These are phyloP conservation scores for Prunella himalayana DNA, from an alignment of 2,113 vertebrate species.

Conservation along the genomic window DNA sequence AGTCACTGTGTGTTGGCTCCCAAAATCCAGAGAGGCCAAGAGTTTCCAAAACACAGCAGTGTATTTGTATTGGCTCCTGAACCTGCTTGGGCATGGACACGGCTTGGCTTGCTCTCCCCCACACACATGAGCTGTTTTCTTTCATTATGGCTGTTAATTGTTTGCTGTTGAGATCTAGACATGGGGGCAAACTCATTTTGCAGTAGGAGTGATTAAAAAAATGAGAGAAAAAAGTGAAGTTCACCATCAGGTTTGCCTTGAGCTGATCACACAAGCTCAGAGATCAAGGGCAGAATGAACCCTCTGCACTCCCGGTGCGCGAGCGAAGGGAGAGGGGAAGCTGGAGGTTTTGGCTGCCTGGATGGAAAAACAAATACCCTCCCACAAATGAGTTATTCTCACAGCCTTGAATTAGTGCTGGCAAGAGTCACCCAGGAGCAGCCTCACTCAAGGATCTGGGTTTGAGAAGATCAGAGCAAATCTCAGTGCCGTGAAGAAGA, in stretches of 20 bases:
- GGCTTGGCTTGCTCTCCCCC: neutral
- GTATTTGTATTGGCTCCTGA: conserved; percentile 52
- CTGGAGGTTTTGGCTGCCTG: conserved; percentile 62
- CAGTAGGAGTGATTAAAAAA: neutral
- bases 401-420: conserved; percentile 53
- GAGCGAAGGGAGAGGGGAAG: conserved; percentile 18
- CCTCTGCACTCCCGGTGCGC: neutral
- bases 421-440: conserved; percentile 19
- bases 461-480: neutral
- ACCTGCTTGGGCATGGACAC: neutral
- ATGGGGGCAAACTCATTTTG: neutral
- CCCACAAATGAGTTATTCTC: conserved; percentile 60
- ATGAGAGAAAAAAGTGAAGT: neutral
- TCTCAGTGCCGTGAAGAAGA: neutral
- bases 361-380: conserved; percentile 67
- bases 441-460: neutral
- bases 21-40: neutral
- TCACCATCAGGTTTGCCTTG: neutral
- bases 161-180: neutral
- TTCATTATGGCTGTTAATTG: neutral
- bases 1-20: neutral
- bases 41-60: conserved; percentile 30
- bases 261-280: neutral
- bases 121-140: neutral
- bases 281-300: neutral